phyloP scores from a whole-genome alignment of 2,113 vertebrate species.

The Perca fluviatilis region DNA sequence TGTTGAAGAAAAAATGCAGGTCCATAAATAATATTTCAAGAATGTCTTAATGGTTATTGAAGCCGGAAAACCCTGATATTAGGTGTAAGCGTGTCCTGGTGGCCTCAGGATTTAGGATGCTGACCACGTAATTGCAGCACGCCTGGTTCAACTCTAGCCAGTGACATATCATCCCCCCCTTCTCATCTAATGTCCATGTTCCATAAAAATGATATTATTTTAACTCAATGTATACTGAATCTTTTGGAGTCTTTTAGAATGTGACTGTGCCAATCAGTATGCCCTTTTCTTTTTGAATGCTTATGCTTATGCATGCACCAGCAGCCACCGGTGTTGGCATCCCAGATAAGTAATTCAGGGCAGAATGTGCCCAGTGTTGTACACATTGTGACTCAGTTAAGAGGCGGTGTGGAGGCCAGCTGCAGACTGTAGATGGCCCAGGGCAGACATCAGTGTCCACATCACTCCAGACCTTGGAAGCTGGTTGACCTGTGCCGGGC shows the following conservation, averaged over 20 bases:
- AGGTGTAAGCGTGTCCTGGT: not conserved
- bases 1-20: no score
- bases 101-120: not conserved
- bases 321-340: not conserved
- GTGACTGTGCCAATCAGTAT: not conserved
- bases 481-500: conserved; percentile 79
- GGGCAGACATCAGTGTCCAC: conserved; percentile 73
- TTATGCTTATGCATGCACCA: not conserved
- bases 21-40: no score
- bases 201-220: not conserved
- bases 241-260: not conserved
- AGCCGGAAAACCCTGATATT: not conserved
- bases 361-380: conserved; percentile 24
- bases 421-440: conserved; percentile 64
- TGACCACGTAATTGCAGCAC: not conserved
- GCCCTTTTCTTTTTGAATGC: conserved; percentile 3
- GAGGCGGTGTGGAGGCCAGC: conserved; percentile 38
- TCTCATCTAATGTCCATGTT: not conserved
- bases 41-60: not conserved
- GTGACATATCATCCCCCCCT: not conserved
- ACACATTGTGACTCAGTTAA: conserved; percentile 29
- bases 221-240: not conserved
- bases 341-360: conserved; percentile 40
- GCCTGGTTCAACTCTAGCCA: not conserved
- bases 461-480: conserved; percentile 72